Conservation (phyloP, 2,113 vertebrate species). For the Indicator indicator region DNA sequence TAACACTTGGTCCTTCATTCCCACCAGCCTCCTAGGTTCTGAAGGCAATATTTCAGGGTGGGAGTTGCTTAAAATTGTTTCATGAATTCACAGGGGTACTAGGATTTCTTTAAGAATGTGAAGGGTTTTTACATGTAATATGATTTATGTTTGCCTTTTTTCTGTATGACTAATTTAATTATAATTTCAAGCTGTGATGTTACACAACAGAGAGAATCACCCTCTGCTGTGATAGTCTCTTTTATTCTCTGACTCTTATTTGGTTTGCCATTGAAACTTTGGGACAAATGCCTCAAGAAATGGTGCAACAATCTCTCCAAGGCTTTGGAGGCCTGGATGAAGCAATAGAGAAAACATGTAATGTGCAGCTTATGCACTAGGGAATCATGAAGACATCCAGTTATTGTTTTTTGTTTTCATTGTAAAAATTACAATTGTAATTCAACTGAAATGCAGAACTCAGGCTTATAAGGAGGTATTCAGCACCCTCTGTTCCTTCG, state of each 20-base stretch:
- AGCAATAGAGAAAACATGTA: conserved; percentile 46
- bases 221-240: conserved; percentile 15
- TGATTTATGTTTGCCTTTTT: conserved; percentile 39
- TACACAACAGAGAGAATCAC: conserved; percentile 54
- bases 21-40: background rate
- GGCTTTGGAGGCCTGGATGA: conserved; percentile 50
- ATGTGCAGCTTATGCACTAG: conserved; percentile 37
- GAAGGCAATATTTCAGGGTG: background rate
- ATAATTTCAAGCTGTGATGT: conserved; percentile 60
- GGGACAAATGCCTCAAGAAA: conserved; percentile 60
- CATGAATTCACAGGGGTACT: background rate
- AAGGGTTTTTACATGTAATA: conserved; percentile 9
- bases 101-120: background rate
- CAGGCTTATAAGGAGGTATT: background rate
- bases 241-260: conserved; percentile 43
- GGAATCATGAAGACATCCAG: conserved; percentile 50
- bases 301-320: conserved; percentile 54
- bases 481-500: background rate
- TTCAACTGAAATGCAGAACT: conserved; percentile 1
- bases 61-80: background rate
- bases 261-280: conserved; percentile 40
- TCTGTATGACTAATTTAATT: conserved; percentile 36
- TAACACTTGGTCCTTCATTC: conserved; percentile 1
- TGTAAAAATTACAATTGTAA: conserved; percentile 20
- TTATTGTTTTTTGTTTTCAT: conserved; percentile 44